A percentile compares a stretch with the other conserved stretches of the same genome.
phyloP scores from a whole-genome alignment of 2,113 vertebrate genomes.

The Mustela lutreola region DNA sequence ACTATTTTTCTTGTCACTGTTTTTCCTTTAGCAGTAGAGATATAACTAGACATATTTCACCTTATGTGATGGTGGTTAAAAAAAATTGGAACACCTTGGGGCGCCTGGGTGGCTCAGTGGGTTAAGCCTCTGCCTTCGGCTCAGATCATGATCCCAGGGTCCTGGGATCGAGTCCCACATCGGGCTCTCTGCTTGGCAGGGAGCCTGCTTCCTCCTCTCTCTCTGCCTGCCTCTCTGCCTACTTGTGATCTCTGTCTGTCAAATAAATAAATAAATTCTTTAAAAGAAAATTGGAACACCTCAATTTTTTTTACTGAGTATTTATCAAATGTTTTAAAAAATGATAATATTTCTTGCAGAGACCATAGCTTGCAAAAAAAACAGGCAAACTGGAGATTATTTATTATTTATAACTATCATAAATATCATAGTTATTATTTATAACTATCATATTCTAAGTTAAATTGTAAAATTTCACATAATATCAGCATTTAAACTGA shows the following conservation, averaged over 20 bases:
- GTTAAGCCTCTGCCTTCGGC: too few relatives aligned
- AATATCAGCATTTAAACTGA: slow-evolving; percentile 15
- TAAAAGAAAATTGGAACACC: background rate
- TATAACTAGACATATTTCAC: background rate
- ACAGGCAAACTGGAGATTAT: background rate
- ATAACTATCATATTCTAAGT: background rate
- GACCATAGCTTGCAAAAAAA: background rate
- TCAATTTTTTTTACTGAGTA: background rate
- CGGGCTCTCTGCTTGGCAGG: too few relatives aligned
- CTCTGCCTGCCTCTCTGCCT: too few relatives aligned
- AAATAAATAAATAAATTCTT: too few relatives aligned
- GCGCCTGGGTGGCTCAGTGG: too few relatives aligned
- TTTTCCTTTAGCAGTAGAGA: background rate
- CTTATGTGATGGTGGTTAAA: background rate
- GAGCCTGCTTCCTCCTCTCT: too few relatives aligned
- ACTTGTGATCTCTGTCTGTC: too few relatives aligned
- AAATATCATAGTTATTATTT: background rate
- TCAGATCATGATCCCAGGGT: too few relatives aligned
- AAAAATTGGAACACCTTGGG: background rate
- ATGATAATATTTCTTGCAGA: background rate
- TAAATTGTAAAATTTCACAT: slow-evolving; percentile 16
- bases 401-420: background rate
- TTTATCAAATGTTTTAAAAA: slow-evolving; percentile 20
- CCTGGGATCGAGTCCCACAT: too few relatives aligned
- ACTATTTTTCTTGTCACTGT: background rate